A percentile compares a stretch with the other conserved stretches of the same genome.
Evolutionary conservation across 2,113 vertebrate species (phyloP).

Genomic region (Gymnarchus niloticus): DNA sequence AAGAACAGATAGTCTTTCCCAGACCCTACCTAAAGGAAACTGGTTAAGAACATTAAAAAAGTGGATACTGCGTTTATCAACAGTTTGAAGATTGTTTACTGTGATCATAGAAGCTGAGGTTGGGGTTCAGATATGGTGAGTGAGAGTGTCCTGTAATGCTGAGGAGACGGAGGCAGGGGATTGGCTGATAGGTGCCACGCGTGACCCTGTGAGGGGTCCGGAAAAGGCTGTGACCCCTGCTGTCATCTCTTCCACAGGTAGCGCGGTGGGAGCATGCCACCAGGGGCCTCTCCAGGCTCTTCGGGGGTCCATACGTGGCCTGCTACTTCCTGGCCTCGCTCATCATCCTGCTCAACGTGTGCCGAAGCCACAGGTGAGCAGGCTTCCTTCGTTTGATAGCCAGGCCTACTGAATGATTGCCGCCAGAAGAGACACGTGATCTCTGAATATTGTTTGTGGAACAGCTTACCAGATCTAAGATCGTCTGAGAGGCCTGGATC

Average conservation of each 20-base stretch:
- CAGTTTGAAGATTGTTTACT: no score
- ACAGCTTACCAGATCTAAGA: not conserved
- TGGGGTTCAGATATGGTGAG: no score
- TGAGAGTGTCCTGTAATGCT: not conserved
- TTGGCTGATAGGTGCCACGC: not conserved
- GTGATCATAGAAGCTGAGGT: no score
- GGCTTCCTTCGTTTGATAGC: no score
- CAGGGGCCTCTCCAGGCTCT: constrained; percentile 61
- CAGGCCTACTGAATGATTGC: no score
- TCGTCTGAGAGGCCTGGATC: not conserved
- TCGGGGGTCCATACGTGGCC: constrained; percentile 68
- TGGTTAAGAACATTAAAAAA: not conserved
- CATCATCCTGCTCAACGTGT: constrained; percentile 77
- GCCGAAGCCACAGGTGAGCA: constrained; percentile 78
- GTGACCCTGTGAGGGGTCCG: not conserved
- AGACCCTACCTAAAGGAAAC: not conserved
- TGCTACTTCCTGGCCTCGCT: constrained; percentile 73
- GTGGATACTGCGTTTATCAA: not conserved
- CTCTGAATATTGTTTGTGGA: not conserved
- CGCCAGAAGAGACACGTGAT: no score
- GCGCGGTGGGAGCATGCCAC: constrained; percentile 86
- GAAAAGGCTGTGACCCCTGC: constrained; percentile 5
- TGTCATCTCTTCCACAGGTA: constrained; percentile 62
- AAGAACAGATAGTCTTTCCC: not conserved
- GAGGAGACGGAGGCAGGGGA: no score